A percentile compares a stretch with the other conserved stretches of the same genome.
Conservation (phyloP, 2,797 vertebrate species). For the Cirrhinus molitorella region DNA sequence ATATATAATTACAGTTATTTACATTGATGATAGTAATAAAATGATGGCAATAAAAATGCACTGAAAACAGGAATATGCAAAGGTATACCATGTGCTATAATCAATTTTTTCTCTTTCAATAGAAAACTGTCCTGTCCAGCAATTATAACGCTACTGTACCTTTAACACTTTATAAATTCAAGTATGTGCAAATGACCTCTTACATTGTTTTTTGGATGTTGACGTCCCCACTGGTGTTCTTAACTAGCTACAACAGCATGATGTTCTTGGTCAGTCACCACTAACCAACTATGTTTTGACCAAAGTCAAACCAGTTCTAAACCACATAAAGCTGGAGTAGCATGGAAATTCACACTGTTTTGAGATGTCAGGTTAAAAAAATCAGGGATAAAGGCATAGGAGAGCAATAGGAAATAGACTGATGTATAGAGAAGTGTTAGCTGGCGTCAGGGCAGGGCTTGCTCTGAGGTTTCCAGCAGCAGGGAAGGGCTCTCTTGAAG, state of each 20-base stretch:
- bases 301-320: background rate
- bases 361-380: background rate
- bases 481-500: constrained; percentile 36
- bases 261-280: background rate
- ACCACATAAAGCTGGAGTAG: background rate
- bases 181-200: background rate
- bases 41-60: background rate
- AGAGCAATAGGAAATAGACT: background rate
- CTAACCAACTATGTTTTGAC: background rate
- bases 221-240: background rate
- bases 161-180: background rate
- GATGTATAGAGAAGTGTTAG: background rate
- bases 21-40: background rate
- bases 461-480: constrained; percentile 6
- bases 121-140: background rate
- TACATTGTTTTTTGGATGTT: background rate
- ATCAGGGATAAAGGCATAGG: background rate
- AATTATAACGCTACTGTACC: background rate
- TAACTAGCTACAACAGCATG: background rate
- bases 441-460: constrained; percentile 24
- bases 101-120: background rate
- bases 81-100: background rate
- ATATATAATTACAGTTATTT: background rate
- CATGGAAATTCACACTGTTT: background rate
- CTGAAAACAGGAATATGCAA: background rate